Evolutionary conservation across 2,888 invertebrate genomes (phyloP), one percentile per base, ranked within the genome.

Genomic region (Caenorhabditis sp.): DNA sequence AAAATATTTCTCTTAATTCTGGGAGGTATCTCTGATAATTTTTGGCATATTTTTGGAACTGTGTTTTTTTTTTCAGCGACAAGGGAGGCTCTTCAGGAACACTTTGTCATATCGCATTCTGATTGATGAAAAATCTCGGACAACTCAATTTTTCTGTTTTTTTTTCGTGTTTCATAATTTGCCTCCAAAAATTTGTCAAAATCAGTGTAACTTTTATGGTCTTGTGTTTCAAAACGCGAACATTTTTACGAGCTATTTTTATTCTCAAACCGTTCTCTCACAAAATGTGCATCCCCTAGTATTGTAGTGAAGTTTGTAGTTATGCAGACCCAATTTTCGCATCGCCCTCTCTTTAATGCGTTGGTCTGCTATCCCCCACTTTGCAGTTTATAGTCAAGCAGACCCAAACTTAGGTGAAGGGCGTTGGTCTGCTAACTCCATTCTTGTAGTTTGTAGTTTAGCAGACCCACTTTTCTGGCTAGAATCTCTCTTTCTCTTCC

Each of bases 381-480:
- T 2, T 61, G 61, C 38, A 61, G 61, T 61, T 61, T 61, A 38
- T 61, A 38, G 61, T 61, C 61, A 38, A 38, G 61, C 61, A 61
- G 61, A 19, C 38, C 61, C 16, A 61, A 61, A 38, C 7, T 19
- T 6, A 51, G 16, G 44, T 44, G 44, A 4, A 1, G 2, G 5
- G 44, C 44, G 7, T 31, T 31, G 31, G 31, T 31, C n/a, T n/a
- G n/a, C n/a, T n/a, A n/a, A n/a, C n/a, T n/a, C n/a, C n/a, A n/a
- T 10, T 10, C 12, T 38, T 38, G 38, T 38, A 38, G 38, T 38
- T 38, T 38, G 38, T 38, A 12, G 12, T 12, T 12, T 12, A 10
- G 2, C 38, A 38, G 2, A 38, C n/a, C n/a, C n/a, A n/a, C n/a
- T n/a, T n/a, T n/a, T n/a, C n/a, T n/a, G n/a, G n/a, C 5, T 35